Percentiles rank a stretch among this genome's conserved stretches.
These are phyloP conservation scores for Glaucomys volans DNA, from an alignment of 2,113 vertebrate species.

Conservation along the genomic window DNA sequence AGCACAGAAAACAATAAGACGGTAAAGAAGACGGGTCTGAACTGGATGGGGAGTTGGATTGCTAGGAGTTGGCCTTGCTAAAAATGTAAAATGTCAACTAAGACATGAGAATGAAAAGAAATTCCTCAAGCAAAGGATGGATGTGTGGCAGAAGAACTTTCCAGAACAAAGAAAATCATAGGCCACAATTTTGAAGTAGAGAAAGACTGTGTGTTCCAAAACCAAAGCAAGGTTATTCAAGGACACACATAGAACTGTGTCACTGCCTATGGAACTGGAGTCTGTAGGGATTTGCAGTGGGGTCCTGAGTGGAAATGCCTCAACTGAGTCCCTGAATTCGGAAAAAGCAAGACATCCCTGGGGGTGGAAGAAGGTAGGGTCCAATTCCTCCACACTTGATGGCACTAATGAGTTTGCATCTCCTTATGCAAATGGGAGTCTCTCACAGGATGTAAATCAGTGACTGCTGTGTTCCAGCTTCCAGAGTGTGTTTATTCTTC, in stretches of 20 bases:
- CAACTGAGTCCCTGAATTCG: not conserved
- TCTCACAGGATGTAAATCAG: not conserved
- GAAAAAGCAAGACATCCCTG: not conserved
- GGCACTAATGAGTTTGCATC: not conserved
- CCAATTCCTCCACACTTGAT: not conserved
- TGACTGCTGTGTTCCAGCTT: not conserved
- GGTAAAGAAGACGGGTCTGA: not conserved
- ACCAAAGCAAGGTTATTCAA: conserved; percentile 33
- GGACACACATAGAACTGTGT: not conserved
- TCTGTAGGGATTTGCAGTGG: not conserved
- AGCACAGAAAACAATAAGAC: not conserved
- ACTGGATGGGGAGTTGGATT: not conserved
- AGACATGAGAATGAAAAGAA: not conserved
- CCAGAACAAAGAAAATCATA: not conserved
- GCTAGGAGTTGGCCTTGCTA: not conserved
- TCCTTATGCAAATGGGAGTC: not conserved
- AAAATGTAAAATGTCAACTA: not conserved
- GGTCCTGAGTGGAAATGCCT: not conserved
- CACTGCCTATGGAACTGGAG: not conserved
- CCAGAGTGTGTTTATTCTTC: not conserved
- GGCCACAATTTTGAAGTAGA: not conserved
- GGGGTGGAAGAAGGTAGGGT: not conserved
- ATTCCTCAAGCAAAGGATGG: not conserved
- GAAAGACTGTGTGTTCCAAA: not conserved
- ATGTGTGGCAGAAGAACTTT: not conserved